A percentile compares a stretch with the other conserved stretches of the same genome.
phyloP scores from a whole-genome alignment of 2,113 vertebrate species.

The Diphyllodes magnificus region DNA sequence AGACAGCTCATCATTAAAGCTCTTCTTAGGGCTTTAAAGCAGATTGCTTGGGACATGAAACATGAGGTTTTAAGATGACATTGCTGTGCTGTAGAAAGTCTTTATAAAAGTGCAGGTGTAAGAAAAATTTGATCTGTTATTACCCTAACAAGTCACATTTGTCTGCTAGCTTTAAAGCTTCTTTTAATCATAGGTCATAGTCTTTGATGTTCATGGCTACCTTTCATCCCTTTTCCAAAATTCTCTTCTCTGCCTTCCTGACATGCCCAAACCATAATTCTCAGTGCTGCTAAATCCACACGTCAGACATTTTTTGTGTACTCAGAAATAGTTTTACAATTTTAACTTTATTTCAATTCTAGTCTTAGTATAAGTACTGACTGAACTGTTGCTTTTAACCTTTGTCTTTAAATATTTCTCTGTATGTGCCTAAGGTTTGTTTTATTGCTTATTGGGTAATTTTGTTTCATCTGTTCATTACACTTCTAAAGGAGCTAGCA shows the following conservation, averaged over 20 bases:
- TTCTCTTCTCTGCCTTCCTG: slow-evolving; percentile 7
- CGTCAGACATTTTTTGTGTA: background rate
- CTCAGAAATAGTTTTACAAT: background rate
- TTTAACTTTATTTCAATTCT: background rate
- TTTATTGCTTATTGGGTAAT: background rate
- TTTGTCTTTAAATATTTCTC: background rate
- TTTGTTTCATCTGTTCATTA: background rate
- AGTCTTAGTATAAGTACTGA: background rate
- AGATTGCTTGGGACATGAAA: background rate
- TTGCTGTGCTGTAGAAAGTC: background rate
- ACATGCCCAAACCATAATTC: background rate
- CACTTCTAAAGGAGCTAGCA: background rate
- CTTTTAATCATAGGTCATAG: slow-evolving; percentile 47
- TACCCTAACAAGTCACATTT: slow-evolving; percentile 45
- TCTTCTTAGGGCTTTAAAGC: background rate
- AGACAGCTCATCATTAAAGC: slow-evolving; percentile 3
- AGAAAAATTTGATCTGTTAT: slow-evolving; percentile 24
- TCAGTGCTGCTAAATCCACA: background rate
- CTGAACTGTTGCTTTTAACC: background rate
- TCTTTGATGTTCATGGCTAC: slow-evolving; percentile 30
- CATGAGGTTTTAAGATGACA: background rate
- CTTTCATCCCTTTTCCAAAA: slow-evolving; percentile 39
- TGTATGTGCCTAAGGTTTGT: background rate
- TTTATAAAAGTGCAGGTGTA: background rate
- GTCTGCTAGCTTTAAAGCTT: slow-evolving; percentile 41